Conservation (phyloP, 35 echinoderm and acorn worm genomes). For the Anneissia japonica region DNA sequence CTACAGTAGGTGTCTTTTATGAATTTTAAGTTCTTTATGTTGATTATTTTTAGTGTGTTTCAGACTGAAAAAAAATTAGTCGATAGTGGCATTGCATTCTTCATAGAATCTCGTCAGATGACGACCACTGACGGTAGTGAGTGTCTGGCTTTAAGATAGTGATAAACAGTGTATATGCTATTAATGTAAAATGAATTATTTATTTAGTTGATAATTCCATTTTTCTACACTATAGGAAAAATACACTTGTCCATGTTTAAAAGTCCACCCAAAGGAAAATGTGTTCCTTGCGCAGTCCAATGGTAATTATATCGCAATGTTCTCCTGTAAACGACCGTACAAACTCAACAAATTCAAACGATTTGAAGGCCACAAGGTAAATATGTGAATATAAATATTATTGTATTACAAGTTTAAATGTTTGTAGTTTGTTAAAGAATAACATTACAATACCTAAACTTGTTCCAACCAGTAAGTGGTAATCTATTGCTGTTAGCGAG, state of each 20-base stretch:
- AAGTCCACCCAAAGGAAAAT: slow-evolving; percentile 50
- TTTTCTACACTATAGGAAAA: slow-evolving; percentile 82
- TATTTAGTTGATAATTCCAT: neutral
- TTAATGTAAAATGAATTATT: neutral
- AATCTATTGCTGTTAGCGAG: neutral
- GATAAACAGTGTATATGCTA: neutral
- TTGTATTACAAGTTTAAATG: neutral
- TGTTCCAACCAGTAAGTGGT: neutral
- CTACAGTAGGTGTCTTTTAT: too few relatives aligned
- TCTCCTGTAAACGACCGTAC: slow-evolving; percentile 68
- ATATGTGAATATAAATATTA: too few relatives aligned
- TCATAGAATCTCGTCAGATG: too few relatives aligned
- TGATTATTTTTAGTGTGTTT: too few relatives aligned
- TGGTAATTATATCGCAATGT: slow-evolving; percentile 78
- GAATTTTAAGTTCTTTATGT: too few relatives aligned
- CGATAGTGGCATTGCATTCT: too few relatives aligned
- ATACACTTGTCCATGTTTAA: slow-evolving; percentile 81
- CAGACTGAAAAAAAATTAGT: too few relatives aligned
- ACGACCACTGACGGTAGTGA: too few relatives aligned
- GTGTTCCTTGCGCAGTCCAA: slow-evolving; percentile 95
- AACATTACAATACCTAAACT: neutral
- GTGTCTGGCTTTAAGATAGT: too few relatives aligned
- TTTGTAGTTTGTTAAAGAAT: neutral
- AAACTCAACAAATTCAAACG: slow-evolving; percentile 75
- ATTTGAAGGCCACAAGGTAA: slow-evolving; percentile 92